Evolutionary conservation across 2,888 invertebrate species (phyloP), one percentile per base, ranked within the genome.

Genomic region (Hypena proboscidalis): DNA sequence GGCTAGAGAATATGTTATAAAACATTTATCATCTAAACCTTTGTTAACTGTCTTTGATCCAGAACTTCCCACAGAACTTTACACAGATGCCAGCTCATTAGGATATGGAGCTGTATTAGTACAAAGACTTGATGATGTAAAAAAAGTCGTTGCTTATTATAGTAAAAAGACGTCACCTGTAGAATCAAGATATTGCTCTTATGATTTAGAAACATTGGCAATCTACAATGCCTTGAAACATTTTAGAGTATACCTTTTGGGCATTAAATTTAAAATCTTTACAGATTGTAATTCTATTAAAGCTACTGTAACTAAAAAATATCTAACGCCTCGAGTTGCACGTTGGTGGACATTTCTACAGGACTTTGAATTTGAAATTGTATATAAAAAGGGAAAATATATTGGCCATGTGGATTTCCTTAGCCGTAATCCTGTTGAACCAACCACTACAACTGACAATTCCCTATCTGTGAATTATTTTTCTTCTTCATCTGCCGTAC

Each of bases 161-260:
- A 45, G 39, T 17, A 10, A 9, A 20, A 14, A 63, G 20, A 74
- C 67, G 2, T 13, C 54, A 2, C 47, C 50, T 0, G 23, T 49
- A 0, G 72, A 70, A 35, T 44, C 61, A 0, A 60, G 69, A 6
- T 69, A 71, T 13, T 13, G 39, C 20, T 64, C 62, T 0, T 70
- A 77, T 13, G 83, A 88, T 17, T 38, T 80, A 13, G 85, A 81
- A 46, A 69, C 67, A 0, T 46, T 37, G 4, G 37, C 37, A 1
- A 29, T 37, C 4, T 37, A 37, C 15, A 62, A 67, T 73, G 19
- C 74, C 62, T 2, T 62, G 2, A 11, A 5, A 26, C 11, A 26
- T 8, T 80, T 83, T 48, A 44, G 80, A 20, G 58, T 68, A 0
- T 83, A 80, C 23, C 21, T 83, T 0, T 48, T 71, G 4, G 78